Percentiles rank a stretch among this genome's conserved stretches.
phyloP scores from a whole-genome alignment of 2,888 invertebrate genomes.

The Chloromyia formosa region DNA sequence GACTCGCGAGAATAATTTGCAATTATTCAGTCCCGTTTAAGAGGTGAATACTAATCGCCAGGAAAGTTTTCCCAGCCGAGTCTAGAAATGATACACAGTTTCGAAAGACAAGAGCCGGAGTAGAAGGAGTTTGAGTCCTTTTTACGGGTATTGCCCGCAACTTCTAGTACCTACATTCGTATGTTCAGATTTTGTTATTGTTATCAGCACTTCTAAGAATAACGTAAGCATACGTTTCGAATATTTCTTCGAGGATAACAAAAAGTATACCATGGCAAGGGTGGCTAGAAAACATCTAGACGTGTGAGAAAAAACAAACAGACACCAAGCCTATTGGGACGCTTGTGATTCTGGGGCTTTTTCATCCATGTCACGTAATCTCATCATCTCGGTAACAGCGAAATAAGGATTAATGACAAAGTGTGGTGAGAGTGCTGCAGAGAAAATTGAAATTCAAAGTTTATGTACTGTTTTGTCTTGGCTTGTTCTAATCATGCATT shows the following conservation, averaged over 20 bases:
- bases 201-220: too few species aligned
- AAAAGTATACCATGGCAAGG: too few species aligned
- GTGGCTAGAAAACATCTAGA: too few species aligned
- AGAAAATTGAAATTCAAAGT: constrained; percentile 14
- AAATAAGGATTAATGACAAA: background rate
- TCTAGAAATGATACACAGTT: too few species aligned
- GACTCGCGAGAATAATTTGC: constrained; percentile 43
- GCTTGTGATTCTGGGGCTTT: background rate
- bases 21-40: constrained; percentile 41
- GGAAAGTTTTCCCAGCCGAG: background rate
- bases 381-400: constrained; percentile 1
- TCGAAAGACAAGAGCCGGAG: too few species aligned
- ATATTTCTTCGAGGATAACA: too few species aligned
- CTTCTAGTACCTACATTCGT: too few species aligned
- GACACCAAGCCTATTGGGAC: background rate
- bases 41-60: constrained; percentile 46
- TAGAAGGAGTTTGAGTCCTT: too few species aligned
- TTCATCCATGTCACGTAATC: constrained; percentile 34
- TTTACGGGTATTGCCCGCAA: constrained; percentile 19
- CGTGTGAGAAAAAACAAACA: too few species aligned
- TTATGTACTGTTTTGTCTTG: background rate
- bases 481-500: too few species aligned
- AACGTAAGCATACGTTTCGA: too few species aligned
- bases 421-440: constrained; percentile 24
- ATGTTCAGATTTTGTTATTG: too few species aligned